Percentiles rank a stretch among this genome's conserved stretches.
phyloP scores from a whole-genome alignment of 2,797 vertebrate species.

The Telmatherina bonti region DNA sequence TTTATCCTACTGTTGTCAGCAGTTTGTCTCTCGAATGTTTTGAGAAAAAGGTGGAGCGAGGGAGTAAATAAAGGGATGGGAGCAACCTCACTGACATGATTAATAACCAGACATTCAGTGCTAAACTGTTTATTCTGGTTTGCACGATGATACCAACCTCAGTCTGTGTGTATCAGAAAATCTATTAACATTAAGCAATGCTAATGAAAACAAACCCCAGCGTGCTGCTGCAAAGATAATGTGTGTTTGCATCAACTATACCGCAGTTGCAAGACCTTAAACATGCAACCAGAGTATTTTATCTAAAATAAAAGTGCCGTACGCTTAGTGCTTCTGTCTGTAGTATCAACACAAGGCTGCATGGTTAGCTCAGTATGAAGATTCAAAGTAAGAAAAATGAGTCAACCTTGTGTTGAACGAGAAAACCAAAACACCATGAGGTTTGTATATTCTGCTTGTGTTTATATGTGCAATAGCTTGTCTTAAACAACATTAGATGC shows the following conservation, averaged over 20 bases:
- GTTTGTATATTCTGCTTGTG: too few species aligned
- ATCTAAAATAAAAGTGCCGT: neutral
- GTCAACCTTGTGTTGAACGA: neutral
- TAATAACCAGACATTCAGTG: conserved; percentile 30
- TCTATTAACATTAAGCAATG: conserved; percentile 38
- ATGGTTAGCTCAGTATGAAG: neutral
- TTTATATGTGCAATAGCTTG: neutral
- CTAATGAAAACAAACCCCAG: conserved; percentile 25
- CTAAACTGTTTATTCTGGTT: conserved; percentile 13
- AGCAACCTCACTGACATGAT: conserved; percentile 52
- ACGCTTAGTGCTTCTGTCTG: neutral
- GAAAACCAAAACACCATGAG: neutral
- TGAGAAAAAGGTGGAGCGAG: neutral
- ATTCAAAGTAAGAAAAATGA: neutral
- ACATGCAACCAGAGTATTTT: neutral
- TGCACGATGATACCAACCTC: conserved; percentile 1
- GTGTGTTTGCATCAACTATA: conserved; percentile 13
- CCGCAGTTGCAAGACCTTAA: neutral
- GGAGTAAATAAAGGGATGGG: conserved; percentile 35
- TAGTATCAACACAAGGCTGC: neutral
- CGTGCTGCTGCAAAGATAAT: neutral
- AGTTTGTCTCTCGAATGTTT: conserved; percentile 25
- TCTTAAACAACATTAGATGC: neutral
- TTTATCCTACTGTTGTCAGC: conserved; percentile 54
- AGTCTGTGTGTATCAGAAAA: conserved; percentile 22